Evolutionary conservation across 2,888 invertebrate genomes (phyloP).

Genomic region (Pterostichus madidus): DNA sequence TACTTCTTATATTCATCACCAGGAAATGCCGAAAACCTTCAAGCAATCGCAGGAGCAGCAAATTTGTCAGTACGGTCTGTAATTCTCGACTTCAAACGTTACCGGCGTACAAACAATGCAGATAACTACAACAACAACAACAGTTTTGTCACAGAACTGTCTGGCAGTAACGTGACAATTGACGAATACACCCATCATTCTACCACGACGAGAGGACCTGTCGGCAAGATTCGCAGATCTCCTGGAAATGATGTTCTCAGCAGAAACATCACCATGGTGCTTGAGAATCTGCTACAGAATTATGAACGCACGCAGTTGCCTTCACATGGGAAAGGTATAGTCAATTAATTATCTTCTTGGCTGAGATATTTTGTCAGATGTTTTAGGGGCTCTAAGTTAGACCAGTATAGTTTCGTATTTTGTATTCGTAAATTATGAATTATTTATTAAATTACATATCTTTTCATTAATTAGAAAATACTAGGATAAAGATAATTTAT

Average conservation of each 20-base stretch:
- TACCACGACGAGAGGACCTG: not conserved
- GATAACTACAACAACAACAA: not conserved
- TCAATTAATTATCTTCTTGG: too few relatives aligned
- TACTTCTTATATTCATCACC: slow-evolving; percentile 16
- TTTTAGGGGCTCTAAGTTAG: not conserved
- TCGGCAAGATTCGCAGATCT: slow-evolving; percentile 75
- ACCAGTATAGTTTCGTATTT: not conserved
- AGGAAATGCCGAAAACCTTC: not conserved
- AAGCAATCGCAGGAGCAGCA: slow-evolving; percentile 50
- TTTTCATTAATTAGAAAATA: too few relatives aligned
- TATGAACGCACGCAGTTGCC: slow-evolving; percentile 94
- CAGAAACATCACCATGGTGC: slow-evolving; percentile 89
- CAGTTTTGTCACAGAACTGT: slow-evolving; percentile 14
- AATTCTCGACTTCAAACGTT: slow-evolving; percentile 61
- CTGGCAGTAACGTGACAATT: slow-evolving; percentile 12
- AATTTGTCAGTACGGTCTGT: slow-evolving; percentile 60
- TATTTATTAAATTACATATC: too few relatives aligned
- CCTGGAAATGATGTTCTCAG: slow-evolving; percentile 86
- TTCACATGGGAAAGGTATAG: slow-evolving; percentile 91
- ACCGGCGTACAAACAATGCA: slow-evolving; percentile 7
- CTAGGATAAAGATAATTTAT: too few relatives aligned
- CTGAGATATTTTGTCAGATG: not conserved
- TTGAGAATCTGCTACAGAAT: slow-evolving; percentile 92
- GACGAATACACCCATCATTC: not conserved
- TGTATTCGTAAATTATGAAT: too few relatives aligned